Conservation (phyloP, 2,113 vertebrate species). For the Semicossyphus pulcher region DNA sequence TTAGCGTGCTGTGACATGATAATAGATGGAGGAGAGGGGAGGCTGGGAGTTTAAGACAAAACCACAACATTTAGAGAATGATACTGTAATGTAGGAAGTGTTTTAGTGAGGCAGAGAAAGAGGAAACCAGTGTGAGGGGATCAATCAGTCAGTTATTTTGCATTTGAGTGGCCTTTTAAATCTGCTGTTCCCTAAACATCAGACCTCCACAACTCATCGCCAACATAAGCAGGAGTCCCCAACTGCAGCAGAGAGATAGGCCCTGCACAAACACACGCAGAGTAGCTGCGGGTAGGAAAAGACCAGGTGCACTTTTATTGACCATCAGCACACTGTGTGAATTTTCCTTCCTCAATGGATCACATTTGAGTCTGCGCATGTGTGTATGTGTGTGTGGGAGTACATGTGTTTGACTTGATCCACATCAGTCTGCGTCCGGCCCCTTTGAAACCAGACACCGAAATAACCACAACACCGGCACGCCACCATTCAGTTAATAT, state of each 20-base stretch:
- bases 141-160: neutral
- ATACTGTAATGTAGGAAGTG: conserved; percentile 29
- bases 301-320: conserved; percentile 43
- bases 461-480: conserved; percentile 38
- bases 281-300: neutral
- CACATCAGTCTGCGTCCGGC: neutral
- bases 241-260: conserved; percentile 6
- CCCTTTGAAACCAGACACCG: conserved; percentile 51
- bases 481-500: conserved; percentile 47
- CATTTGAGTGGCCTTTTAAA: conserved; percentile 4
- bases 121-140: neutral
- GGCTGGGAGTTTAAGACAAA: conserved; percentile 29
- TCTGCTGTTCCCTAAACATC: neutral
- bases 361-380: conserved; percentile 1
- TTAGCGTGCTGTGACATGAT: conserved; percentile 58
- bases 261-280: neutral
- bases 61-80: conserved; percentile 28
- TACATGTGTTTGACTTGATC: neutral
- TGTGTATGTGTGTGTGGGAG: neutral
- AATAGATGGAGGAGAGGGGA: conserved; percentile 22
- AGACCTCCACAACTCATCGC: neutral
- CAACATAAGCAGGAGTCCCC: conserved; percentile 11
- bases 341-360: neutral
- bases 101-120: neutral
- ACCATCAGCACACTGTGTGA: conserved; percentile 1